phyloP scores from a whole-genome alignment of 2,113 vertebrate genomes.

The Otolemur garnettii region DNA sequence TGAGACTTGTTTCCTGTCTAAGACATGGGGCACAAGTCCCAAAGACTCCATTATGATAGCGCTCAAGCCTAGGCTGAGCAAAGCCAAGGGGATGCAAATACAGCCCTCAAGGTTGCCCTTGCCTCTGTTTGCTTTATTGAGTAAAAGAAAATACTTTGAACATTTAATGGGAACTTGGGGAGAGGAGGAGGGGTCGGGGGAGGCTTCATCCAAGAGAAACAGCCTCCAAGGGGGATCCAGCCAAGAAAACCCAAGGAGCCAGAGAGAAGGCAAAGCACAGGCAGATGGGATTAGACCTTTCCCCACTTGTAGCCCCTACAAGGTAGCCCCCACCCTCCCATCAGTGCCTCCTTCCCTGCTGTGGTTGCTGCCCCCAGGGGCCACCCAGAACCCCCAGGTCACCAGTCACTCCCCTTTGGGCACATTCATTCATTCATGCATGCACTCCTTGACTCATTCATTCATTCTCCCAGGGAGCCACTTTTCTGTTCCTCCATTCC shows the following conservation, averaged over 20 bases:
- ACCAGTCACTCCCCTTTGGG: background rate
- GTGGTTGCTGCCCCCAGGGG: background rate
- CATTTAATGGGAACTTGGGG: slow-evolving; percentile 87
- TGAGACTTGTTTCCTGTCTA: background rate
- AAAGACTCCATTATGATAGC: background rate
- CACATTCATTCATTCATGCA: background rate
- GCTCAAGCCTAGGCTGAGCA: background rate
- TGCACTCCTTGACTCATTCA: background rate
- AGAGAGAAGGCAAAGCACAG: background rate
- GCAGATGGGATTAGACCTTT: background rate
- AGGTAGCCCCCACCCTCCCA: background rate
- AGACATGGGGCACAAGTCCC: background rate
- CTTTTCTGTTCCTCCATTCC: background rate
- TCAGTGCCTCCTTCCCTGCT: background rate
- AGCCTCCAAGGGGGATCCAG: slow-evolving; percentile 79
- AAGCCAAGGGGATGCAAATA: slow-evolving; percentile 11
- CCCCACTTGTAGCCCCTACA: too few relatives aligned
- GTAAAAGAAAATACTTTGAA: slow-evolving; percentile 89
- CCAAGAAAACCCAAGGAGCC: slow-evolving; percentile 80
- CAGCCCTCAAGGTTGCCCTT: slow-evolving; percentile 49
- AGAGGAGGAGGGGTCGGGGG: slow-evolving; percentile 79
- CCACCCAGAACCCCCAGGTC: background rate
- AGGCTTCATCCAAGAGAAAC: slow-evolving; percentile 86
- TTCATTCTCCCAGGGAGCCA: background rate
- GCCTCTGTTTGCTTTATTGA: slow-evolving; percentile 87